phyloP scores from a whole-genome alignment of 2,888 invertebrate species.

The Crematogaster levior region DNA sequence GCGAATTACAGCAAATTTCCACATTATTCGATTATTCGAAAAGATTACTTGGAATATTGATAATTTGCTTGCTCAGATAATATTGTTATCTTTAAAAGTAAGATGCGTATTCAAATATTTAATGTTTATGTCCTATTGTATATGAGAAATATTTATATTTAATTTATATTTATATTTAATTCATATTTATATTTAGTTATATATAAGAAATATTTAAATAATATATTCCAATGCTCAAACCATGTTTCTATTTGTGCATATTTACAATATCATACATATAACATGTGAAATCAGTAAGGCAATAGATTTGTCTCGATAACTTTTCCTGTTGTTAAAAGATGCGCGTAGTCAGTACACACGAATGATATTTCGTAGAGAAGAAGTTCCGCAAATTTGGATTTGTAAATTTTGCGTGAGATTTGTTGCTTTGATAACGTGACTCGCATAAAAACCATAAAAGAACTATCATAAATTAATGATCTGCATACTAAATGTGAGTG shows the following conservation, averaged over 20 bases:
- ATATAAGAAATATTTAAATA: not conserved
- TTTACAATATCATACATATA: not conserved
- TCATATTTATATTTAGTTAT: not conserved
- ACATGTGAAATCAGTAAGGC: not conserved
- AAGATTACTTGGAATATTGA: not conserved
- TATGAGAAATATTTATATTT: not conserved
- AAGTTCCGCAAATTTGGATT: conserved; percentile 22
- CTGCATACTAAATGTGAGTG: not conserved
- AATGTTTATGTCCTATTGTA: not conserved
- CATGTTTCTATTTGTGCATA: not conserved
- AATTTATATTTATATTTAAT: not conserved
- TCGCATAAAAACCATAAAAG: not conserved
- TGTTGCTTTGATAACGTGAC: not conserved
- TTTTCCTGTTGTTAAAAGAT: conserved; percentile 12
- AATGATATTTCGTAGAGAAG: conserved; percentile 7
- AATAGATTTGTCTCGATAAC: not conserved
- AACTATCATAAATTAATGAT: conserved; percentile 8
- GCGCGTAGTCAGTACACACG: not conserved
- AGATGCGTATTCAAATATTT: not conserved
- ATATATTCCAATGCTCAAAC: not conserved
- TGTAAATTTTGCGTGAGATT: conserved; percentile 13
- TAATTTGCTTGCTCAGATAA: not conserved
- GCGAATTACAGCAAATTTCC: not conserved
- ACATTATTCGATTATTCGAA: not conserved
- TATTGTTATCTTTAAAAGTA: not conserved